Evolutionary conservation across 2,888 invertebrate genomes (phyloP).

Genomic region (Pheosia tremula): DNA sequence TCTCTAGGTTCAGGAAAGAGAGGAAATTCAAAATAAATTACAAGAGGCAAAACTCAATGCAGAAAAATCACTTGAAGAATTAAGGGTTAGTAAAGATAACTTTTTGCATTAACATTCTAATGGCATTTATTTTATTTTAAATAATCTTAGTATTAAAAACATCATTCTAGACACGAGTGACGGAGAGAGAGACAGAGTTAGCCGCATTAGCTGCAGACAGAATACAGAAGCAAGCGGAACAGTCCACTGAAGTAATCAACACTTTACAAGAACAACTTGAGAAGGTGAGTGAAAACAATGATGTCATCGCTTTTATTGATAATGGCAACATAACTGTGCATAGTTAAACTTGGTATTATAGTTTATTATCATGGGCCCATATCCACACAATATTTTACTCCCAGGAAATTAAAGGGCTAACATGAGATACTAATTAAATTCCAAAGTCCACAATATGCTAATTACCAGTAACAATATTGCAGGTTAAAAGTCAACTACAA

Average conservation of each 20-base stretch:
- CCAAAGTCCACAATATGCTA: too few relatives aligned
- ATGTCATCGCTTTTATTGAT: too few relatives aligned
- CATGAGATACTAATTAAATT: too few relatives aligned
- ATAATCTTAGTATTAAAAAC: not conserved
- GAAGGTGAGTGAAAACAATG: constrained; percentile 46
- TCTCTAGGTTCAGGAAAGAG: constrained; percentile 50
- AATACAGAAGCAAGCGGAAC: constrained; percentile 69
- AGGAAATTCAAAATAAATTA: constrained; percentile 63
- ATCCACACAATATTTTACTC: too few relatives aligned
- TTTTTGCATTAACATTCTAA: not conserved
- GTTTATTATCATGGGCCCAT: too few relatives aligned
- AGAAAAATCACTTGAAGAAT: constrained; percentile 56
- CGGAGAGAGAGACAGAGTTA: constrained; percentile 65
- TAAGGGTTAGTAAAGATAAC: constrained; percentile 47
- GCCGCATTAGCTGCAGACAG: constrained; percentile 68
- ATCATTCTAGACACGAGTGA: constrained; percentile 52
- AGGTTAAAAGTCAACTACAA: constrained; percentile 63
- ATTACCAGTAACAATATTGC: constrained; percentile 8
- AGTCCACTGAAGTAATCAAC: constrained; percentile 69
- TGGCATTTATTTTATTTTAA: not conserved
- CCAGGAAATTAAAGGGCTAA: too few relatives aligned
- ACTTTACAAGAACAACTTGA: constrained; percentile 82
- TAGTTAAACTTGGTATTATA: too few relatives aligned
- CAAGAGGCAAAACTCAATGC: constrained; percentile 62
- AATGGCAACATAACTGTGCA: too few relatives aligned